Percentiles rank a stretch among this genome's conserved stretches.
Evolutionary conservation across 2,797 vertebrate genomes (phyloP).

Genomic region (Enteromius viviparus): DNA sequence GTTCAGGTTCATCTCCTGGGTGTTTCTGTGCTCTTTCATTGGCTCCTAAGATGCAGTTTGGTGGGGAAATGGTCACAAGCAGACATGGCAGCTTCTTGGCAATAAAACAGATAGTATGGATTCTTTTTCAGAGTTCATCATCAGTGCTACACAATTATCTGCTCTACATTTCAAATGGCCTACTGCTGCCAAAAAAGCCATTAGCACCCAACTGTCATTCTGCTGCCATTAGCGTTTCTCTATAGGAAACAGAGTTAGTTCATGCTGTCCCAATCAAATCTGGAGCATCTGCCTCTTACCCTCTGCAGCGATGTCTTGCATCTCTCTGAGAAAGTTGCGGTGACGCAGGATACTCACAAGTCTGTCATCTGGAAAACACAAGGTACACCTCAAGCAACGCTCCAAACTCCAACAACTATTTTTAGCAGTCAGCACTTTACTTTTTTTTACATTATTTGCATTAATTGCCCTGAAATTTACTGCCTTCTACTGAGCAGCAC

Average conservation of each 20-base stretch:
- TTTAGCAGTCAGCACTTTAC: constrained; percentile 65
- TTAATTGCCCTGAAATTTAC: constrained; percentile 73
- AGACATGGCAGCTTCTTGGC: constrained; percentile 12
- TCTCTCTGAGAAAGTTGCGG: constrained; percentile 88
- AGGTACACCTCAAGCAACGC: constrained; percentile 33
- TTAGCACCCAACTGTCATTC: constrained; percentile 19
- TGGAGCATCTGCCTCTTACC: constrained; percentile 74
- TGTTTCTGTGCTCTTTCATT: constrained; percentile 76
- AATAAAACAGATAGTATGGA: constrained; percentile 12
- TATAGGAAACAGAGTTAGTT: constrained; percentile 2
- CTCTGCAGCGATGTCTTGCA: constrained; percentile 89
- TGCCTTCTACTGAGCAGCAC: constrained; percentile 64
- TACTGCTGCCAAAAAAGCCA: constrained; percentile 19
- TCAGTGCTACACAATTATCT: not conserved
- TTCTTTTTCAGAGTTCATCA: constrained; percentile 14
- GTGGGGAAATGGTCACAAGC: constrained; percentile 7
- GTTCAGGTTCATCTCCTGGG: constrained; percentile 68
- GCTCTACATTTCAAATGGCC: constrained; percentile 22
- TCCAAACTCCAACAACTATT: constrained; percentile 37
- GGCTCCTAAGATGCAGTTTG: constrained; percentile 75
- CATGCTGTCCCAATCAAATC: not conserved
- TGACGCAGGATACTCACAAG: constrained; percentile 91
- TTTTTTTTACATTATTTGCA: constrained; percentile 59
- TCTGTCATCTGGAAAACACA: constrained; percentile 84
- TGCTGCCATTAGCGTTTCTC: constrained; percentile 28